These are phyloP conservation scores for Spodoptera frugiperda DNA, from an alignment of 1,140 invertebrate species.

Conservation along the genomic window DNA sequence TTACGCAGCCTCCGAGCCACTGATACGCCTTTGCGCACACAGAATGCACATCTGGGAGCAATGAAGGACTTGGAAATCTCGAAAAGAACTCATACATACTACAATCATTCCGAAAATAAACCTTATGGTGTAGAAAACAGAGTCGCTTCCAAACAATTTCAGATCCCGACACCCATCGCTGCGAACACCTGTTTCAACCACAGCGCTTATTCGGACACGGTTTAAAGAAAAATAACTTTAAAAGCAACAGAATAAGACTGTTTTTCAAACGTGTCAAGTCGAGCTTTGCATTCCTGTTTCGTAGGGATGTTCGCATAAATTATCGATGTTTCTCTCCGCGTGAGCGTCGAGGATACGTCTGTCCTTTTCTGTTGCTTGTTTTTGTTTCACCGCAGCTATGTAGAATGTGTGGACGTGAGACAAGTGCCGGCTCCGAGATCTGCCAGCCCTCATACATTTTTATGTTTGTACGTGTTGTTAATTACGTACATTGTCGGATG, in stretches of 20 bases:
- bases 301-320: constrained; percentile 85
- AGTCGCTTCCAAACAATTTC: constrained; percentile 38
- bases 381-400: constrained; percentile 71
- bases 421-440: constrained; percentile 62
- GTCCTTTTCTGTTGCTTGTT: constrained; percentile 80
- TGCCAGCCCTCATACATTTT: constrained; percentile 47
- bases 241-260: constrained; percentile 22
- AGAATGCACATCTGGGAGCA: constrained; percentile 84
- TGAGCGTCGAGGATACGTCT: constrained; percentile 64
- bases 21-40: constrained; percentile 70
- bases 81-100: constrained; percentile 54
- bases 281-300: constrained; percentile 73
- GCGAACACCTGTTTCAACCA: constrained; percentile 84
- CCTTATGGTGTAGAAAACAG: constrained; percentile 32
- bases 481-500: constrained; percentile 26
- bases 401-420: constrained; percentile 67
- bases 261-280: constrained; percentile 49
- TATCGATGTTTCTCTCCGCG: constrained; percentile 81
- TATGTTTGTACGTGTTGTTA: constrained; percentile 49
- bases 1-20: constrained; percentile 66
- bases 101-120: constrained; percentile 40
- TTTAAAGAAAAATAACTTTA: constrained; percentile 58
- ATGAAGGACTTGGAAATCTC: constrained; percentile 62
- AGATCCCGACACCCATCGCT: constrained; percentile 63
- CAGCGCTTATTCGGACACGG: constrained; percentile 66